These are phyloP conservation scores for Staurois parvus DNA, from an alignment of 2,797 vertebrate genomes.

Conservation along the genomic window DNA sequence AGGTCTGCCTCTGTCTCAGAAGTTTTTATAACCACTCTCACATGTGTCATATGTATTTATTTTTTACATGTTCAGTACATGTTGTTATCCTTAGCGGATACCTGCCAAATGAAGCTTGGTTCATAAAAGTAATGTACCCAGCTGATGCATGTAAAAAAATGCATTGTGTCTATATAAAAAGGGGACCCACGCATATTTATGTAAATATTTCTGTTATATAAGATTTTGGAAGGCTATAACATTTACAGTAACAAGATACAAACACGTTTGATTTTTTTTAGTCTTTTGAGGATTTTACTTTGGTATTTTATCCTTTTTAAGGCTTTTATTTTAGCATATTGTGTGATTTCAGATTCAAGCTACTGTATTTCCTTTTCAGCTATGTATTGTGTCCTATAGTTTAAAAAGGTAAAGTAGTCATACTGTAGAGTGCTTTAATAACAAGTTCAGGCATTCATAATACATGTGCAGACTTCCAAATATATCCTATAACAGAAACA, in stretches of 20 bases:
- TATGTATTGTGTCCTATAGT: too few species aligned
- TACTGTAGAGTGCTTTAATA: too few species aligned
- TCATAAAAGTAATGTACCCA: background rate
- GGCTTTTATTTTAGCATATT: conserved; percentile 1
- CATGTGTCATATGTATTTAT: conserved; percentile 41
- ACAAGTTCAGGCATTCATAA: too few species aligned
- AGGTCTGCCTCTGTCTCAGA: too few species aligned
- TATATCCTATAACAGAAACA: too few species aligned
- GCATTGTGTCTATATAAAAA: background rate
- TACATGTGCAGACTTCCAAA: too few species aligned
- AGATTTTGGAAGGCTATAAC: background rate
- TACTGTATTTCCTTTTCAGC: background rate
- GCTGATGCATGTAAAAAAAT: background rate
- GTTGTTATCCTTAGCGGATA: background rate
- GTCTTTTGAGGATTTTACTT: too few species aligned
- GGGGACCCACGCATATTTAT: background rate
- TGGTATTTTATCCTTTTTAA: background rate
- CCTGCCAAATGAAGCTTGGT: background rate
- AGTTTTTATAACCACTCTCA: conserved; percentile 52
- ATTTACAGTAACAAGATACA: background rate
- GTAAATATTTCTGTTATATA: background rate
- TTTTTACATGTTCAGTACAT: background rate
- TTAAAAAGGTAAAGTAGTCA: too few species aligned
- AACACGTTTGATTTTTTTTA: too few species aligned
- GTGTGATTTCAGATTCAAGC: background rate